A percentile compares a stretch with the other conserved stretches of the same genome.
Conservation (phyloP, 2,113 vertebrate genomes). For the Falco punctatus region DNA sequence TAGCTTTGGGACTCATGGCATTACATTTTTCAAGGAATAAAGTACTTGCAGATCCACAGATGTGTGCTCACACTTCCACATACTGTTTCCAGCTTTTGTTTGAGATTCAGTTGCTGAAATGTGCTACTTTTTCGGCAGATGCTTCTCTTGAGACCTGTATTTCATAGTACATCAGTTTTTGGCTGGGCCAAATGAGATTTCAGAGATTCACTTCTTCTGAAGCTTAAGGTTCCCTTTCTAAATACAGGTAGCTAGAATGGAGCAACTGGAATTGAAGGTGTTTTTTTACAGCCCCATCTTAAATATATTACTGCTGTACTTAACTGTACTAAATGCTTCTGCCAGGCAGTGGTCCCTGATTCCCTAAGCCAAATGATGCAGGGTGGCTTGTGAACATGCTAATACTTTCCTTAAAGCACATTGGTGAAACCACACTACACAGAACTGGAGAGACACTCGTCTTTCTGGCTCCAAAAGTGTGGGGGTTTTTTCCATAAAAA, state of each 20-base stretch:
- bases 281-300: background rate
- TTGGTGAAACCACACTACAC: background rate
- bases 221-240: background rate
- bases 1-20: background rate
- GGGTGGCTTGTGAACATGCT: background rate
- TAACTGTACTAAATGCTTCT: background rate
- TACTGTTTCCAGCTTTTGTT: background rate
- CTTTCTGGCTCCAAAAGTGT: background rate
- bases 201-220: background rate
- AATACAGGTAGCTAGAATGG: background rate
- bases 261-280: background rate
- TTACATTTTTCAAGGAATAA: conserved; percentile 16
- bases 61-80: conserved; percentile 31
- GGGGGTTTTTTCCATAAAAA: background rate
- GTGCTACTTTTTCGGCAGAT: conserved; percentile 27
- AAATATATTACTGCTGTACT: background rate
- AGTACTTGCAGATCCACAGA: conserved; percentile 44
- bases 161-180: background rate
- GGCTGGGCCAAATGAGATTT: background rate
- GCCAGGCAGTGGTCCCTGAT: background rate
- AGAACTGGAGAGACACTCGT: background rate
- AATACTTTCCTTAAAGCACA: background rate
- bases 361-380: background rate
- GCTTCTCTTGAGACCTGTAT: background rate
- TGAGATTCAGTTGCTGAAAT: conserved; percentile 32